These are phyloP conservation scores for Peromyscus attwateri DNA, from an alignment of 2,797 vertebrate genomes.

Conservation along the genomic window DNA sequence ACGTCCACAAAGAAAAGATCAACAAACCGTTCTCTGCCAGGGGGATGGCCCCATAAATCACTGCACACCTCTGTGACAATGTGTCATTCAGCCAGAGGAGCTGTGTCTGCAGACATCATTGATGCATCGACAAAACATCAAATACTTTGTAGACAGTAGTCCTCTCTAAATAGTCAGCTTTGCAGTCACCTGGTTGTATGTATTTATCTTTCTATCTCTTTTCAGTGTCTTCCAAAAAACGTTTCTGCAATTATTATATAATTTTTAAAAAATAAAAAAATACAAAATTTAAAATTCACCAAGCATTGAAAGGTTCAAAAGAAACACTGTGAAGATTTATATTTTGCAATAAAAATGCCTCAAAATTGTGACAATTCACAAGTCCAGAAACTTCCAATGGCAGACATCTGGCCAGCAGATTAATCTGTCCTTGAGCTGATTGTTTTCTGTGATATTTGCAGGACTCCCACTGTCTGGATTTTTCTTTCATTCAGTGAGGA, in stretches of 20 bases:
- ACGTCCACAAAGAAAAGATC: constrained; percentile 74
- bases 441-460: constrained; percentile 50
- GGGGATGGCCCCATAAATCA: constrained; percentile 73
- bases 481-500: constrained; percentile 57
- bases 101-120: constrained; percentile 60
- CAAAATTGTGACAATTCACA: constrained; percentile 72
- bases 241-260: neutral
- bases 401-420: constrained; percentile 75
- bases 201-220: constrained; percentile 36
- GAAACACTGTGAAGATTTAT: constrained; percentile 46
- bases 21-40: constrained; percentile 62
- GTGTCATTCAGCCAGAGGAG: constrained; percentile 59
- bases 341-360: constrained; percentile 54
- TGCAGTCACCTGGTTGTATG: constrained; percentile 25
- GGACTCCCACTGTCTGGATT: constrained; percentile 34
- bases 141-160: constrained; percentile 39
- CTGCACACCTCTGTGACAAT: neutral
- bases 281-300: constrained; percentile 13
- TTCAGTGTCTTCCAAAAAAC: constrained; percentile 22
- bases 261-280: constrained; percentile 30
- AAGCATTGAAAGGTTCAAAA: constrained; percentile 44
- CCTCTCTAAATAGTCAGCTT: neutral
- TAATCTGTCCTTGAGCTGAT: constrained; percentile 59
- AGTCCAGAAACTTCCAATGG: constrained; percentile 55
- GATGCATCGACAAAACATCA: constrained; percentile 50